Conservation (phyloP, 92 coral and sea anemone genomes). For the Parazoanthus darwini region DNA sequence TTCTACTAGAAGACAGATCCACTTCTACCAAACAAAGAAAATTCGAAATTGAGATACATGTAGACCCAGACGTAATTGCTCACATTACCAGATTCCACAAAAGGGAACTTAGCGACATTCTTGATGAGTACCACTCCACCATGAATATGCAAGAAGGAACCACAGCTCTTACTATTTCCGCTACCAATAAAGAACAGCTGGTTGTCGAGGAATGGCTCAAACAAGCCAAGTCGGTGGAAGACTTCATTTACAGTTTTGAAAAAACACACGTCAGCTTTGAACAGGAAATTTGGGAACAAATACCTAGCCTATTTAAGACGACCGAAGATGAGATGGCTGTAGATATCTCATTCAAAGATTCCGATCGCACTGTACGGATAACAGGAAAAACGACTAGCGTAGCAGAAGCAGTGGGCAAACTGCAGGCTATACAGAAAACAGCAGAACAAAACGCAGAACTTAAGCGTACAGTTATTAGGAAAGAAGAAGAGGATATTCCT, state of each 20-base stretch:
- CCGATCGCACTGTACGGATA: slow-evolving; percentile 10
- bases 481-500: not conserved
- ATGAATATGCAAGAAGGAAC: not conserved
- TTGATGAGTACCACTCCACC: not conserved
- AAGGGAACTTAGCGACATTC: slow-evolving; percentile 17
- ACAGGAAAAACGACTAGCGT: slow-evolving; percentile 36
- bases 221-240: not conserved
- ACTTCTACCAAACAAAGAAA: slow-evolving; percentile 26
- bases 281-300: slow-evolving; percentile 3
- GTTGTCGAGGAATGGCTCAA: not conserved
- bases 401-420: not conserved
- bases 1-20: slow-evolving; percentile 49
- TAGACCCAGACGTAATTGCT: slow-evolving; percentile 15
- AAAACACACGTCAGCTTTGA: slow-evolving; percentile 5
- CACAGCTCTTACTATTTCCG: not conserved
- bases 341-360: not conserved
- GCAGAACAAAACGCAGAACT: slow-evolving; percentile 30
- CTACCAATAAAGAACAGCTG: slow-evolving; percentile 3
- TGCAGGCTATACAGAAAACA: not conserved
- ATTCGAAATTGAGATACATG: not conserved
- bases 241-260: not conserved
- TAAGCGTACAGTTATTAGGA: slow-evolving; percentile 21
- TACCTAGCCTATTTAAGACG: not conserved
- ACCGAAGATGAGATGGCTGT: not conserved
- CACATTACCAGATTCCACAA: slow-evolving; percentile 7